Evolutionary conservation across 2,797 vertebrate species (phyloP), one percentile per base, ranked within the genome.

Genomic region (Sebastes jordani): DNA sequence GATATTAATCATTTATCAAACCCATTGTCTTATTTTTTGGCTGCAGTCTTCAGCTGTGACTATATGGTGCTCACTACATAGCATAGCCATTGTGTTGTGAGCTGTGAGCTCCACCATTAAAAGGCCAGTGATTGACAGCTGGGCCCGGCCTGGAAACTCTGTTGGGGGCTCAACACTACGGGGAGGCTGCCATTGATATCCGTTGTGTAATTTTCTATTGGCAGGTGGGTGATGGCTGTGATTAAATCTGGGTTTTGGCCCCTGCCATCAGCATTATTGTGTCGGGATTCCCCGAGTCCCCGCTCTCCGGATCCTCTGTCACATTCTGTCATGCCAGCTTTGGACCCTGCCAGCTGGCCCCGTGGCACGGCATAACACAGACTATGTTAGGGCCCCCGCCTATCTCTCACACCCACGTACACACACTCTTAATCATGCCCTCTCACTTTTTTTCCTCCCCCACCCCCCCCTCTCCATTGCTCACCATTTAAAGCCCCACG

Each of bases 261-360:
- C 80, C 88, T 91, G 91, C 93, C 92, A 94, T 93, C 92, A 91
- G 85, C 93, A 91, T 96, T 95, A 96, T 95, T 96, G 95, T 95
- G 95, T 87, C 89, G 93, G 95, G 95, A 96, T 96, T 96, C 95
- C 95, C 93, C 81, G 74, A 89, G 94, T 94, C 94, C 95, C 94
- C 68, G 79, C 84, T 90, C 94, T 93, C 75, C 84, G 83, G 89
- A 95, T 96, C 94, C 88, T 93, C 94, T 96, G 95, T 95, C 94
- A 95, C 95, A 95, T 95, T 95, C 94, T 95, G 94, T 93, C 94
- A 93, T 94, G 94, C 94, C 94, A 95, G 92, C 88, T 93, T 90
- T 90, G 89, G 85, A 78, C 88, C 90, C 89, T 94, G 94, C 94
- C 95, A 95, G 94, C 93, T 95, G 94, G 91, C 90, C 88, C 83